Conservation (phyloP, 2,797 vertebrate genomes). For the Threskiornis aethiopicus region DNA sequence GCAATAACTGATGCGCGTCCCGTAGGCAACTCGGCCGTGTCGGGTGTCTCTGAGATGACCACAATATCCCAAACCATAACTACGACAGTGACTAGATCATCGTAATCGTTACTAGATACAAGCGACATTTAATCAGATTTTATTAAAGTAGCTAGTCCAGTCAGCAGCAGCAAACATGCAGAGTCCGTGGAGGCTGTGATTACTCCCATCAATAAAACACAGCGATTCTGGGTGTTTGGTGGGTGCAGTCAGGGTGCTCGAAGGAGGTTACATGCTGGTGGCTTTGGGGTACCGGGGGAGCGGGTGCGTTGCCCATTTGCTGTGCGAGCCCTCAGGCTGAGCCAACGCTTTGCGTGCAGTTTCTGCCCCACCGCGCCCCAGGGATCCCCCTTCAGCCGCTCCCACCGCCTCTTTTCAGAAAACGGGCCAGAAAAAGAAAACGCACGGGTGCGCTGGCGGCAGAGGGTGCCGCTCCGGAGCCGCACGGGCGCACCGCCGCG, state of each 20-base stretch:
- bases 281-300: not conserved
- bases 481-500: fast-evolving
- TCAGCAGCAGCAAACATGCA: fast-evolving
- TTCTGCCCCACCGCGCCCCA: not conserved
- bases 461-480: not conserved
- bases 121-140: not conserved
- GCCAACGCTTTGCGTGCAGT: fast-evolving
- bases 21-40: not conserved
- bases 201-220: fast-evolving
- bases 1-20: not conserved
- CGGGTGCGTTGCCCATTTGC: fast-evolving
- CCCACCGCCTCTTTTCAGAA: not conserved
- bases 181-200: fast-evolving
- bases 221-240: fast-evolving
- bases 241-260: fast-evolving
- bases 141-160: not conserved
- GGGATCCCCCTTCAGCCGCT: not conserved
- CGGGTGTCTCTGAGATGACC: not conserved
- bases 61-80: not conserved
- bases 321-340: not conserved
- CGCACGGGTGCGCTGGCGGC: not conserved
- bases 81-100: too few relatives aligned
- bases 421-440: not conserved
- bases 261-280: not conserved
- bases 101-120: fast-evolving